These are phyloP conservation scores for Calidris pugnax DNA, from an alignment of 2,113 vertebrate genomes.

Conservation along the genomic window DNA sequence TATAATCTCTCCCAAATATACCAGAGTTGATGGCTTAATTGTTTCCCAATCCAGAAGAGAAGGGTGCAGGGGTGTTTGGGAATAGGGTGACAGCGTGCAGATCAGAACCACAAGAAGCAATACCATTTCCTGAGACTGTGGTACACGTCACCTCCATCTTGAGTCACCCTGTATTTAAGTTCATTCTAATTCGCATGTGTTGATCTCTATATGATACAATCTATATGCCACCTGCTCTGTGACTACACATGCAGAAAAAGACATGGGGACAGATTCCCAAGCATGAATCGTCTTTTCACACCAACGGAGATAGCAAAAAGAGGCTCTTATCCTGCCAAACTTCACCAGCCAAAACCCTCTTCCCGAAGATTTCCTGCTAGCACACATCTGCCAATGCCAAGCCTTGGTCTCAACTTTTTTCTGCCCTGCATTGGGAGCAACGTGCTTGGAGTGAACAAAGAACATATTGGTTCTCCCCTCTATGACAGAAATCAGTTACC, in stretches of 20 bases:
- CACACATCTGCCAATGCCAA: background rate
- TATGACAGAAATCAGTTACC: background rate
- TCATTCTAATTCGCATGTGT: background rate
- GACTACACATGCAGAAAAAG: background rate
- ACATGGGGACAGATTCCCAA: background rate
- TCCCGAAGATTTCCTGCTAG: background rate
- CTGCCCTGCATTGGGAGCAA: background rate
- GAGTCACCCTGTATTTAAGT: background rate
- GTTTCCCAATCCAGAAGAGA: background rate
- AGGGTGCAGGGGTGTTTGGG: background rate
- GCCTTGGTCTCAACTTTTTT: background rate
- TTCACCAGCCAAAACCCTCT: background rate
- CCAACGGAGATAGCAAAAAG: background rate
- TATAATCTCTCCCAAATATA: background rate
- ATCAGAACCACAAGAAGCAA: background rate
- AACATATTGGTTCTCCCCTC: background rate
- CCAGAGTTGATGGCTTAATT: background rate
- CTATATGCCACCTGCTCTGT: slow-evolving; percentile 12
- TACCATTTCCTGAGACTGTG: background rate
- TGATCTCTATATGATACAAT: background rate
- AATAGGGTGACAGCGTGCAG: background rate
- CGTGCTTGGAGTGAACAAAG: background rate
- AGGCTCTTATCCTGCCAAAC: background rate
- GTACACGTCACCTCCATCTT: background rate
- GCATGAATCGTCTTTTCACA: slow-evolving; percentile 17